A percentile compares a stretch with the other conserved stretches of the same genome.
These are phyloP conservation scores for Cephus rjabovi DNA, from an alignment of 2,888 invertebrate genomes.

Conservation along the genomic window DNA sequence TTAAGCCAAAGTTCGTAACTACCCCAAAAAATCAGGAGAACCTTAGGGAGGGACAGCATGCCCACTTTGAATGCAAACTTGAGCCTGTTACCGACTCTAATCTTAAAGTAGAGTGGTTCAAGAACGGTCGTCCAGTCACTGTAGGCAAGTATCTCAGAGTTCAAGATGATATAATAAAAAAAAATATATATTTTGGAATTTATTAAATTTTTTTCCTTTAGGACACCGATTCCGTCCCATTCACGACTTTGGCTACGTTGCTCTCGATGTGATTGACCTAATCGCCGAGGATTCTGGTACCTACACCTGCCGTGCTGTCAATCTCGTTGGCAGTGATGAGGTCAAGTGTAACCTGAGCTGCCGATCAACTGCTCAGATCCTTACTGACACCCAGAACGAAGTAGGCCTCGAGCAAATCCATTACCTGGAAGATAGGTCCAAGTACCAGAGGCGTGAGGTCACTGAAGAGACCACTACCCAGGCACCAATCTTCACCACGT, in stretches of 20 bases:
- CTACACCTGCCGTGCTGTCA: slow-evolving; percentile 94
- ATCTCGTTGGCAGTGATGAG: slow-evolving; percentile 90
- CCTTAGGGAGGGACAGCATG: slow-evolving; percentile 89
- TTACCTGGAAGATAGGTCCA: slow-evolving; percentile 86
- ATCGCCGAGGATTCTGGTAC: slow-evolving; percentile 96
- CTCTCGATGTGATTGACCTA: slow-evolving; percentile 94
- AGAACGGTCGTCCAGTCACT: slow-evolving; percentile 93
- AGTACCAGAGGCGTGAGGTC: slow-evolving; percentile 79
- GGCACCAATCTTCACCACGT: slow-evolving; percentile 93
- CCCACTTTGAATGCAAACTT: slow-evolving; percentile 97
- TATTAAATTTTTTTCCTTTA: slow-evolving; percentile 38
- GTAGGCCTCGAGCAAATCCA: slow-evolving; percentile 90
- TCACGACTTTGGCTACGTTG: slow-evolving; percentile 98
- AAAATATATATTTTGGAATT: not conserved
- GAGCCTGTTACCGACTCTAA: slow-evolving; percentile 97
- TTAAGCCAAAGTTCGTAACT: slow-evolving; percentile 86
- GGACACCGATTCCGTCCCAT: slow-evolving; percentile 95
- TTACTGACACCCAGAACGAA: slow-evolving; percentile 89
- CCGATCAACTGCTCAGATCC: slow-evolving; percentile 82
- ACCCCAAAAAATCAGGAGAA: slow-evolving; percentile 88
- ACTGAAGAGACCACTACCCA: slow-evolving; percentile 88
- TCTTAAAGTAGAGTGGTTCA: slow-evolving; percentile 96
- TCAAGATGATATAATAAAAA: not conserved
- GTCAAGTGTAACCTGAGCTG: slow-evolving; percentile 80
- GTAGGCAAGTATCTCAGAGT: slow-evolving; percentile 71